Base-by-base conservation (phyloP, 2,797 vertebrate genomes). In the Pipistrellus pipistrellus region DNA sequence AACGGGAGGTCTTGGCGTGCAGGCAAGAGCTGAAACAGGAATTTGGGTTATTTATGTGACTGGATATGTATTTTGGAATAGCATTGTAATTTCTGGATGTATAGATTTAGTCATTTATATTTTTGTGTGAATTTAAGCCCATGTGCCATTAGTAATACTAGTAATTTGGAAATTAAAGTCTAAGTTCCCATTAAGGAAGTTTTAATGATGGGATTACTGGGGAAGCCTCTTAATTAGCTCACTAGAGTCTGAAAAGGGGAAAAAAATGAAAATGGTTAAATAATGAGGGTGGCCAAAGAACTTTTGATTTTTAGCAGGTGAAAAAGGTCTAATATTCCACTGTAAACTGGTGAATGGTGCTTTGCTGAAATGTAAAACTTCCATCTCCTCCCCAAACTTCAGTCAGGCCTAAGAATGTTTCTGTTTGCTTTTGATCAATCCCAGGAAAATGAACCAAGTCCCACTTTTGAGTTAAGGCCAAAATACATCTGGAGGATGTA, bases 1-100 rank as follows among this genome's bases (percentile, higher is more conserved):
- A 59, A 8, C 3, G 6, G 48, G n/a, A 51, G 11, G 3, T 68
- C 35, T 15, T 53, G 27, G 3, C 2, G 0, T n/a, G 2, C 11
- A 23, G 12, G 2, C n/a, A 35, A 23, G 8, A 66, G 38, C 8
- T 48, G 32, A 81, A 72, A 64, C 4, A 46, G 18, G 46, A 86
- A 51, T 20, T 35, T 14, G 44, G 20, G 14, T 23, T 57, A 46
- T 71, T 76, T 41, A 14, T 21, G 6, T 78, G 62, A 46, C 25
- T 77, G 44, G 12, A 35, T 25, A 7, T 84, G 83, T 78, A 17
- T 64, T 32, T 18, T 66, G 30, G 15, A 8, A 20, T 48, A n/a
- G 71, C 53, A 32, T 32, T 64, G 4, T 80, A 4, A 75, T 48
- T 12, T 71, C 68, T 55, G 25, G 38, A 53, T 4, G 8, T 23